Evolutionary conservation across 2,113 vertebrate species (phyloP).

Genomic region (Monopterus albus): DNA sequence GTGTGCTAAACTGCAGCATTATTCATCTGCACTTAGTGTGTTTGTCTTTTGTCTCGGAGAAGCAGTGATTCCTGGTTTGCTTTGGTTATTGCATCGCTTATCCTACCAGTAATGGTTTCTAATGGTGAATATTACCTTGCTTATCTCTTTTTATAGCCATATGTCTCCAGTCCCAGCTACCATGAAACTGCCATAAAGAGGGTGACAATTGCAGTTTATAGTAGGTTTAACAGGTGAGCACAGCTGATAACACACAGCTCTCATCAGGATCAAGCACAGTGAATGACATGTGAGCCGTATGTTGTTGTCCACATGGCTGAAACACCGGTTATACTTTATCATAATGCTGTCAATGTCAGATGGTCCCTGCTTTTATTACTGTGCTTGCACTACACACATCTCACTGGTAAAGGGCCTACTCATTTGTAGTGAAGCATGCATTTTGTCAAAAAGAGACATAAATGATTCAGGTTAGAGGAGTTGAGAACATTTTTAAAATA

Average conservation of each 20-base stretch:
- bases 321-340: constrained; percentile 24
- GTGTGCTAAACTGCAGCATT: background rate
- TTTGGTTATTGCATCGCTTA: constrained; percentile 6
- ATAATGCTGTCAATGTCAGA: constrained; percentile 48
- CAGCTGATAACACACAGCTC: constrained; percentile 67
- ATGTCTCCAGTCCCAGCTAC: constrained; percentile 49
- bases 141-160: constrained; percentile 70
- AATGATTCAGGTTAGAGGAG: background rate
- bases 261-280: background rate
- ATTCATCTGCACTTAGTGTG: background rate
- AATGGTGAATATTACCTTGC: constrained; percentile 39
- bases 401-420: constrained; percentile 7
- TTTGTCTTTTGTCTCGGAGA: background rate
- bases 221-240: constrained; percentile 56
- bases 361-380: constrained; percentile 32
- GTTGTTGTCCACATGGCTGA: constrained; percentile 33
- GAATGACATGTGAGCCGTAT: constrained; percentile 46
- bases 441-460: background rate
- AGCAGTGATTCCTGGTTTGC: constrained; percentile 15
- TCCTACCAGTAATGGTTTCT: constrained; percentile 40
- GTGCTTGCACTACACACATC: constrained; percentile 24
- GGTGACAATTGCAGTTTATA: constrained; percentile 59
- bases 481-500: background rate
- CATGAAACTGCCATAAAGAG: constrained; percentile 61
- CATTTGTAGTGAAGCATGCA: background rate